phyloP scores from a whole-genome alignment of 37 sponge, comb jelly and placozoan genomes.

The Mnemiopsis leidyi region DNA sequence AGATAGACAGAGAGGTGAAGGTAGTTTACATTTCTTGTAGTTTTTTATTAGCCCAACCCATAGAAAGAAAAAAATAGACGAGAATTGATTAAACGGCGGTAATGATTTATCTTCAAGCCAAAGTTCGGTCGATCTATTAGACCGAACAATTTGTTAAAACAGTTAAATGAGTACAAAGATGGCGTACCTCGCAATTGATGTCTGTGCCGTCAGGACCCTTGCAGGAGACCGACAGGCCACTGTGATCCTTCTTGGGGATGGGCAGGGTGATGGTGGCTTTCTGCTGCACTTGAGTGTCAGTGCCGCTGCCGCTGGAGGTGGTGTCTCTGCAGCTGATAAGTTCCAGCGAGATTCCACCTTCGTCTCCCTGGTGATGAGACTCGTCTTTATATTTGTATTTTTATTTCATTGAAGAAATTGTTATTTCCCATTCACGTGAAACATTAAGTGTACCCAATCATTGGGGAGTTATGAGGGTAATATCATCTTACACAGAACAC shows the following conservation, averaged over 20 bases:
- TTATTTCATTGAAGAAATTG: background rate
- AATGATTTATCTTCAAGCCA: too few species aligned
- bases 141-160: too few species aligned
- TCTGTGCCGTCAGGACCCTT: slow-evolving; percentile 55
- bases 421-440: background rate
- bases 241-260: slow-evolving; percentile 59
- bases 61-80: too few species aligned
- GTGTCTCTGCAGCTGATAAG: slow-evolving; percentile 64
- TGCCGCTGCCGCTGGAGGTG: slow-evolving; percentile 17
- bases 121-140: too few species aligned
- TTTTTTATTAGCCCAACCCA: too few species aligned
- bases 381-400: background rate
- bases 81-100: too few species aligned
- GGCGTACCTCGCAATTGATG: slow-evolving; percentile 3
- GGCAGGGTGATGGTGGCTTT: slow-evolving; percentile 61
- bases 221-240: slow-evolving; percentile 18
- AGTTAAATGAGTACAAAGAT: too few species aligned
- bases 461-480: too few species aligned
- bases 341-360: slow-evolving; percentile 58
- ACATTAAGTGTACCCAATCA: too few species aligned
- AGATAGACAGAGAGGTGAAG: background rate
- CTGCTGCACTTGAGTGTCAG: slow-evolving; percentile 59
- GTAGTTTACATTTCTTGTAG: background rate
- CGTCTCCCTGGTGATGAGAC: slow-evolving; percentile 29
- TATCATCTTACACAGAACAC: too few species aligned